Evolutionary conservation across 2,888 invertebrate genomes (phyloP).

Genomic region (Coelopa pilipes): DNA sequence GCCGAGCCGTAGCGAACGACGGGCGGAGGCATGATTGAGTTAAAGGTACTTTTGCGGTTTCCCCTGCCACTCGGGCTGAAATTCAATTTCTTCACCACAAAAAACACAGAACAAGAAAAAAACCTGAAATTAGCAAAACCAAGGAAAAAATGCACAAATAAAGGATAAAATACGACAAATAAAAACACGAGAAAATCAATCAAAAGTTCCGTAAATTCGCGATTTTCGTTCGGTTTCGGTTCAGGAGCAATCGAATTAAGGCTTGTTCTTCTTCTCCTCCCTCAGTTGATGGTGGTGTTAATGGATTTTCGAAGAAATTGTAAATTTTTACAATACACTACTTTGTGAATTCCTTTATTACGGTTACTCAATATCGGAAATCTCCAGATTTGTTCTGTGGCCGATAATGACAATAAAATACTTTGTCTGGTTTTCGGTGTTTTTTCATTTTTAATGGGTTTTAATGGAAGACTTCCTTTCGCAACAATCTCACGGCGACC

Average conservation of each 20-base stretch:
- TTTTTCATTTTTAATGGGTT: background rate
- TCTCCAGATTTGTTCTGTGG: too few species aligned
- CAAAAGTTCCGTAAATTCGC: background rate
- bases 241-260: background rate
- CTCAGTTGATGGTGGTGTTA: slow-evolving; percentile 13
- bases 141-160: background rate
- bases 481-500: background rate
- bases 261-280: background rate
- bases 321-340: background rate
- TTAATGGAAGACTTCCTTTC: slow-evolving; percentile 10
- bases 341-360: background rate
- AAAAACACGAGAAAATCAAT: slow-evolving; percentile 18
- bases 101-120: slow-evolving; percentile 17
- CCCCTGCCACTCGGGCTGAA: slow-evolving; percentile 11
- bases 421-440: background rate
- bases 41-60: slow-evolving; percentile 22
- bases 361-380: too few species aligned
- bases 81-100: slow-evolving; percentile 27
- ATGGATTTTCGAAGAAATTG: slow-evolving; percentile 25
- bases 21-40: slow-evolving; percentile 16
- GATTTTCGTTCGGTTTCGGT: background rate
- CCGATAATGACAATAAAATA: background rate
- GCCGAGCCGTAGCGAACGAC: too few species aligned
- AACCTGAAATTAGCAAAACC: background rate
- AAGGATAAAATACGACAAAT: background rate